phyloP scores from a whole-genome alignment of 2,888 invertebrate species.

The Resseliella maxima region DNA sequence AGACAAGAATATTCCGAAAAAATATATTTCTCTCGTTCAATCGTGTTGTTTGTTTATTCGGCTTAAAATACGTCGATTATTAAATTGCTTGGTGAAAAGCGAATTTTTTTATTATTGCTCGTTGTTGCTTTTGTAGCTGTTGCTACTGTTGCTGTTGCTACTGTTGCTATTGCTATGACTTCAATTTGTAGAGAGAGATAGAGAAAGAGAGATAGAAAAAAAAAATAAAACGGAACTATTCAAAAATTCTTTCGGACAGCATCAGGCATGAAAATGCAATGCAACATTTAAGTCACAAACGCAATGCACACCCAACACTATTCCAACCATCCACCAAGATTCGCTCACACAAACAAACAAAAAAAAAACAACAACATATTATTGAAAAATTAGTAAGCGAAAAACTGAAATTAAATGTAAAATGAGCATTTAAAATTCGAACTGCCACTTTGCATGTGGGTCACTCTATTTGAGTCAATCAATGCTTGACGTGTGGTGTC shows the following conservation, averaged over 20 bases:
- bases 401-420: slow-evolving; percentile 16
- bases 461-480: slow-evolving; percentile 10
- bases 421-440: slow-evolving; percentile 29
- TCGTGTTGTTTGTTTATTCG: background rate
- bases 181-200: no score
- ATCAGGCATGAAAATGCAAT: background rate
- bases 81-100: background rate
- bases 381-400: no score
- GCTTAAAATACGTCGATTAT: slow-evolving; percentile 1
- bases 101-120: background rate
- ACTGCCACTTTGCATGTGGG: slow-evolving; percentile 28
- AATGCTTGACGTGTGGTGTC: background rate
- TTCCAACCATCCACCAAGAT: background rate
- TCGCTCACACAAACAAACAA: background rate
- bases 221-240: slow-evolving; percentile 32
- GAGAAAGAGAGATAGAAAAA: no score
- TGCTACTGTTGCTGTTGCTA: background rate
- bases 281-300: background rate
- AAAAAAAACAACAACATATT: background rate
- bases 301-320: background rate
- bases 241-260: background rate
- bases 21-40: background rate
- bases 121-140: no score
- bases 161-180: background rate
- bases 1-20: slow-evolving; percentile 30